Base-by-base conservation (phyloP, 1,140 invertebrate genomes). In the Achroia grisella region DNA sequence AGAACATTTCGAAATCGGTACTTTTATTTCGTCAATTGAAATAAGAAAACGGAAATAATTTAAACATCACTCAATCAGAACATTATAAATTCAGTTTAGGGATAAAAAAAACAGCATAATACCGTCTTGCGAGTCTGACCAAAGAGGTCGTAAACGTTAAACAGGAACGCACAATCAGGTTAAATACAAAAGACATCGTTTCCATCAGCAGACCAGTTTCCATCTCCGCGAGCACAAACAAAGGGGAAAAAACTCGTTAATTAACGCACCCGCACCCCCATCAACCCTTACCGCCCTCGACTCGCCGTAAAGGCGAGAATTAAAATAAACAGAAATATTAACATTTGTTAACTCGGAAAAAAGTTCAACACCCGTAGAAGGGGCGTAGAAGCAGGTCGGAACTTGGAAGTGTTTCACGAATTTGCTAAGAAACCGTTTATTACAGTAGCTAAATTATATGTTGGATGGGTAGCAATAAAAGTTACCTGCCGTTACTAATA, bases 281-380 rank as follows among this genome's bases (percentile, higher is more conserved):
- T 8, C 14, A 4, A 10, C 34, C 17, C 17, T 23, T 6, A 6
- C 2, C 17, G 17, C 17, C 17, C 17, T 23, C 17, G 17, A 6
- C 17, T 23, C 17, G 33, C 30, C 35, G 51, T 44, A 48, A 48
- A 48, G 45, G 46, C 39, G 46, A 17, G 46, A 39, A 58, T 53
- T 62, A 55, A 52, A 62, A 62, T 61, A 49, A 56, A 56, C 52
- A 56, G 47, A 52, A 57, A 58, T 57, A 49, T 52, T 53, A 58
- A 48, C 50, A 44, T 48, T 33, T 44, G 48, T 8, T 6, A 14
- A 31, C 3, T 36, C 34, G 13, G 8, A 36, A 15, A 37, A 37
- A 37, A 17, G 13, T 35, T 35, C 33, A 14, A n/a, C 35, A n/a
- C 11, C 33, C 11, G 9, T 0, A 8, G 35, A 13, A 37, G 17